Percentiles rank a stretch among this genome's conserved stretches.
Conservation (phyloP, 1,140 invertebrate species). For the Drosophila chauvacae region DNA sequence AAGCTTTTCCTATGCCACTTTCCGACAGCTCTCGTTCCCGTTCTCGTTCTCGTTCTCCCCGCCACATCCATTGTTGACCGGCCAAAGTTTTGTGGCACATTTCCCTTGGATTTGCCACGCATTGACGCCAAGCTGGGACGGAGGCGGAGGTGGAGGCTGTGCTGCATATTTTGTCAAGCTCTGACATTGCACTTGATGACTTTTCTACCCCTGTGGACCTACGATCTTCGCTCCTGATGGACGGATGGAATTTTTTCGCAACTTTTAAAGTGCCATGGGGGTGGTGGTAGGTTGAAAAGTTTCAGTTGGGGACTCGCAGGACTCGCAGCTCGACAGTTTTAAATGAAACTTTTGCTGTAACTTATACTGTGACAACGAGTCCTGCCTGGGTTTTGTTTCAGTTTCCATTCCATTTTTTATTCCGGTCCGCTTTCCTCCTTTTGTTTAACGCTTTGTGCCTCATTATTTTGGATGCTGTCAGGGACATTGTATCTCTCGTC, state of each 20-base stretch:
- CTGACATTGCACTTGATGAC: conserved; percentile 67
- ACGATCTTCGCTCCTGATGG: not conserved
- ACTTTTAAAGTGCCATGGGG: conserved; percentile 39
- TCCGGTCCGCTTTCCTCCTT: conserved; percentile 23
- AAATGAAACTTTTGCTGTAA: conserved; percentile 62
- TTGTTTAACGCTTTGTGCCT: conserved; percentile 64
- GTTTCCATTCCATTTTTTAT: conserved; percentile 10
- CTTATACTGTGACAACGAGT: conserved; percentile 60
- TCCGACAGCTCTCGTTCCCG: conserved; percentile 32
- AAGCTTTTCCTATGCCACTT: conserved; percentile 35
- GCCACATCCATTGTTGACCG: conserved; percentile 44
- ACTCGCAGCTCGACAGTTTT: conserved; percentile 54
- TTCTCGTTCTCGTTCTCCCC: not conserved
- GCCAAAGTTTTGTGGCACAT: conserved; percentile 52
- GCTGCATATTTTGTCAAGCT: conserved; percentile 58
- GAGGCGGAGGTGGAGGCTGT: not conserved
- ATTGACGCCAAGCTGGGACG: conserved; percentile 34
- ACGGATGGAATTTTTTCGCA: conserved; percentile 19
- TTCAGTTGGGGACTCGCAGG: conserved; percentile 30
- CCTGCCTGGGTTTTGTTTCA: conserved; percentile 40
- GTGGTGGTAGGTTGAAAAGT: conserved; percentile 31
- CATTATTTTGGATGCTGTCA: conserved; percentile 62
- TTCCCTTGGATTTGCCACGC: conserved; percentile 57
- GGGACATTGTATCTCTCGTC: conserved; percentile 42
- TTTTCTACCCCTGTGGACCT: conserved; percentile 13